A percentile compares a stretch with the other conserved stretches of the same genome.
phyloP scores from a whole-genome alignment of 2,797 vertebrate genomes.

The Avahi laniger region DNA sequence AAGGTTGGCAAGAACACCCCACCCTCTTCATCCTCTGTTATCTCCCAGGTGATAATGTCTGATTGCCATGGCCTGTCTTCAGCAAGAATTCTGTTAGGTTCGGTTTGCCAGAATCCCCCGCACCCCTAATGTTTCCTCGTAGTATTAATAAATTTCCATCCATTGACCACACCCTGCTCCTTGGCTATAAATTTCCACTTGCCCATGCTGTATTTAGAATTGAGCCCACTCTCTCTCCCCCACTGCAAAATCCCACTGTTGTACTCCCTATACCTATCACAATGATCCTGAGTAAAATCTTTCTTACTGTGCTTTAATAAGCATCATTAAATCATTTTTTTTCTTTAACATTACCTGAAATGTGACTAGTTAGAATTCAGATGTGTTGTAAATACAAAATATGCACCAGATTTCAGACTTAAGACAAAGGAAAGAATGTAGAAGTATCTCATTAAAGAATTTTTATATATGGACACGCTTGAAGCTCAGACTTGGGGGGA shows the following conservation, averaged over 20 bases:
- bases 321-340: not conserved
- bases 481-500: no score
- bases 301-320: not conserved
- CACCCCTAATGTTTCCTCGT: not conserved
- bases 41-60: not conserved
- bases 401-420: slow-evolving; percentile 9
- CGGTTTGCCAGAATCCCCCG: not conserved
- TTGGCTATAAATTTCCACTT: not conserved
- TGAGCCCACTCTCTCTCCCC: not conserved
- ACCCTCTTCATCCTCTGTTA: not conserved
- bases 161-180: not conserved
- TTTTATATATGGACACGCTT: not conserved
- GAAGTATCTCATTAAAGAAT: slow-evolving; percentile 41
- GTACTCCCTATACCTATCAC: not conserved
- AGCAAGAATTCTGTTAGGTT: not conserved
- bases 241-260: not conserved
- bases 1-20: not conserved
- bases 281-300: not conserved
- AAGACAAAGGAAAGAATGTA: slow-evolving; percentile 1
- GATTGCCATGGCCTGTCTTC: not conserved
- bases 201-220: not conserved
- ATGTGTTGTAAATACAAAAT: not conserved
- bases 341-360: not conserved
- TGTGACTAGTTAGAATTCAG: not conserved
- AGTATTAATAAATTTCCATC: not conserved